Evolutionary conservation across 2,797 vertebrate species (phyloP).

Genomic region (Phyllotis vaccarum): DNA sequence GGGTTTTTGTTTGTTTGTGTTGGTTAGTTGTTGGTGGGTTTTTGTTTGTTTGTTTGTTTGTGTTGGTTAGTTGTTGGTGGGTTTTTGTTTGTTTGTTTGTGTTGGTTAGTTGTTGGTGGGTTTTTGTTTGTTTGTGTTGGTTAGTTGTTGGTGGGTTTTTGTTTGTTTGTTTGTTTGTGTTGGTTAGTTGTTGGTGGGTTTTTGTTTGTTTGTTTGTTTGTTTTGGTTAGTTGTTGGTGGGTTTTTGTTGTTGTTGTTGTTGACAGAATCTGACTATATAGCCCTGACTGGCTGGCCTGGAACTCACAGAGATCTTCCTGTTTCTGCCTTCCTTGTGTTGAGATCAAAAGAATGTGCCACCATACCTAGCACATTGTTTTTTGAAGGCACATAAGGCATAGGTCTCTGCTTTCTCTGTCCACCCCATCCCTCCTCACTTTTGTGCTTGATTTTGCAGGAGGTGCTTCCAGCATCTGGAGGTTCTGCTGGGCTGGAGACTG

Average conservation of each 20-base stretch:
- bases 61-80: neutral
- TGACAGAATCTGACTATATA: neutral
- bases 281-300: neutral
- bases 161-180: neutral
- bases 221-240: too few relatives aligned
- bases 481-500: slow-evolving; percentile 92
- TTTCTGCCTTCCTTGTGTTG: neutral
- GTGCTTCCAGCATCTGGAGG: slow-evolving; percentile 93
- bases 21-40: too few relatives aligned
- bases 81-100: neutral
- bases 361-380: neutral
- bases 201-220: too few relatives aligned
- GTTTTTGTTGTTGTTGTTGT: neutral
- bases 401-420: neutral
- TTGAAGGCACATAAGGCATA: neutral
- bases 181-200: neutral
- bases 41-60: neutral
- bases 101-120: too few relatives aligned
- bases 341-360: neutral
- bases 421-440: neutral
- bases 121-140: too few relatives aligned
- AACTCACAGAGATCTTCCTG: neutral
- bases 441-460: slow-evolving; percentile 90
- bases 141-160: too few relatives aligned
- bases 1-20: too few relatives aligned